Base-by-base conservation (phyloP, 2,888 invertebrate species). In the Petrolisthes manimaculis region DNA sequence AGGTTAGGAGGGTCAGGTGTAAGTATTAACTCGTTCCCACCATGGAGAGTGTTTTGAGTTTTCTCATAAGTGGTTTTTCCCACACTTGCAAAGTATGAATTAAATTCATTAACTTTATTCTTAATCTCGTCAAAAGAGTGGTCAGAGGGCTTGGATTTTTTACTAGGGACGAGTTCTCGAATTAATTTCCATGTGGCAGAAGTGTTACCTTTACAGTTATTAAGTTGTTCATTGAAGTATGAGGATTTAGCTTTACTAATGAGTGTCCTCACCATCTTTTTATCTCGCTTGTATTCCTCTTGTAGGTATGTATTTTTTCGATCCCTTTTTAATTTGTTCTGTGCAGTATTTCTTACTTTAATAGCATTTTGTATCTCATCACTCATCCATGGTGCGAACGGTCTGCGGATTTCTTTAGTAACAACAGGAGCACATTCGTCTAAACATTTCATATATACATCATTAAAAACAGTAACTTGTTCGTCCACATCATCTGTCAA, bases 381-480 rank as follows among this genome's bases (percentile, higher is more conserved):
- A 51, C 77, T 77, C 77, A 77, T 77, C 77, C 77, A 77, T 24
- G 77, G 77, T 77, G 77, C 77, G 77, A 51, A 51, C 51, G 51
- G 77, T 51, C 77, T 21, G n/a, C n/a, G 14, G 77, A 77, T 77
- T 51, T 37, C 77, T 77, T 77, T 21, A 1, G 77, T 77, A 5
- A 77, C 4, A 77, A 77, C 21, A 77, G 77, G 77, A 3, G 14
- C 77, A 51, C 77, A 77, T 14, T 21, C 77, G 4, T 77, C 51
- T 51, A 77, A 61, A 61, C 67, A 61, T 4, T 61, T 18, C 12
- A 61, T 61, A 14, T 3, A 61, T 3, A 61, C 18, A 2, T 61
- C 67, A 61, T 61, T 4, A 18, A 61, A 9, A 61, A 61, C 18
- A 4, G 9, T 61, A 9, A 18, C 67, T 18, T 61, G 67, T 18